phyloP scores from a whole-genome alignment of 2,888 invertebrate species.

The Volucella zonaria region DNA sequence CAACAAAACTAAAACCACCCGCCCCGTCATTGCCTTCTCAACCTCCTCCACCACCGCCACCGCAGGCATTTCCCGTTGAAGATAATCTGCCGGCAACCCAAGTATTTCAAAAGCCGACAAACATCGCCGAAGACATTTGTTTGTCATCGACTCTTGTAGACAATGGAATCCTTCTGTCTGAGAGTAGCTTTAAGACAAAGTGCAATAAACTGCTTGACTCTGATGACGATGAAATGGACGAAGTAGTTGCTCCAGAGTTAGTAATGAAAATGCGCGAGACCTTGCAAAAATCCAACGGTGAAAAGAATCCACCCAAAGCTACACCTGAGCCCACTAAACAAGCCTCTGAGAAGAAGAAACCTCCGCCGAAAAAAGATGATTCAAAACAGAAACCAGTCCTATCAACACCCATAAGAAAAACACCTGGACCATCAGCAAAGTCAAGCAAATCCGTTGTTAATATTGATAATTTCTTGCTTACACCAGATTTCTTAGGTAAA shows the following conservation, averaged over 20 bases:
- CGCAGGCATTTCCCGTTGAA: neutral
- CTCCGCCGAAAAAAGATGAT: neutral
- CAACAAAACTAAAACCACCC: neutral
- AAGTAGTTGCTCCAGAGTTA: slow-evolving; percentile 50
- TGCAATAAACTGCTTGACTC: slow-evolving; percentile 65
- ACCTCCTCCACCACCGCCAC: neutral
- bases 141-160: slow-evolving; percentile 55
- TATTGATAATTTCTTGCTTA: slow-evolving; percentile 48
- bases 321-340: neutral
- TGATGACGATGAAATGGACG: slow-evolving; percentile 69
- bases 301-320: neutral
- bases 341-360: slow-evolving; percentile 7
- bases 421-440: neutral
- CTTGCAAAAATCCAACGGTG: neutral
- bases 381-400: neutral
- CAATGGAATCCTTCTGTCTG: slow-evolving; percentile 21
- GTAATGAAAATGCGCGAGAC: slow-evolving; percentile 43
- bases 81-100: slow-evolving; percentile 64
- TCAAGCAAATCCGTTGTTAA: slow-evolving; percentile 16
- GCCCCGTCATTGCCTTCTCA: neutral
- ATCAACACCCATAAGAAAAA: neutral
- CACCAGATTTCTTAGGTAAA: slow-evolving; percentile 57
- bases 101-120: slow-evolving; percentile 38
- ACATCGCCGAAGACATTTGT: neutral
- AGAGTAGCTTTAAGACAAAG: slow-evolving; percentile 50